phyloP scores from a whole-genome alignment of 2,888 invertebrate species.

The Camponotus fellah region DNA sequence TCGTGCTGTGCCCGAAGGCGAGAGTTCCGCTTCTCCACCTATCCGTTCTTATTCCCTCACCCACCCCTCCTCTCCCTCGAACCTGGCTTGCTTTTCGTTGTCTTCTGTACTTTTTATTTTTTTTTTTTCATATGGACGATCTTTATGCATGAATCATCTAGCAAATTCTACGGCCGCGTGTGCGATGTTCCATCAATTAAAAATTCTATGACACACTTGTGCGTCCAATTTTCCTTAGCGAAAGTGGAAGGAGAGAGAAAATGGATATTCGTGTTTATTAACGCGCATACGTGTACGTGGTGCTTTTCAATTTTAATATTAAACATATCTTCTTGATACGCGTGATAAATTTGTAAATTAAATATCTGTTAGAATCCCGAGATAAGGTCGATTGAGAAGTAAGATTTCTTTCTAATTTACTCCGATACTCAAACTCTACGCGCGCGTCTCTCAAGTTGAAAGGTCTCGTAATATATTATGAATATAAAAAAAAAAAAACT shows the following conservation, averaged over 20 bases:
- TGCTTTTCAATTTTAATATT: background rate
- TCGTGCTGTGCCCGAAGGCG: constrained; percentile 81
- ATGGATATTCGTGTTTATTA: background rate
- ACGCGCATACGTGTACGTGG: background rate
- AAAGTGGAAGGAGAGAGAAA: constrained; percentile 10
- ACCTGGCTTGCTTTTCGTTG: constrained; percentile 20
- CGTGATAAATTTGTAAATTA: background rate
- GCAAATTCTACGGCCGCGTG: background rate
- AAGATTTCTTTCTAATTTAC: background rate
- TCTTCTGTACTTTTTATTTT: constrained; percentile 15
- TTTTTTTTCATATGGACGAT: constrained; percentile 15
- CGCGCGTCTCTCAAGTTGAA: background rate
- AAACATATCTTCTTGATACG: background rate
- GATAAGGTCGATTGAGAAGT: background rate
- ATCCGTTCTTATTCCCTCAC: constrained; percentile 43
- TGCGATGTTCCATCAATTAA: background rate
- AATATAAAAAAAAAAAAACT: background rate
- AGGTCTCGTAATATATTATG: background rate
- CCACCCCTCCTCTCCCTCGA: background rate
- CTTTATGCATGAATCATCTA: background rate
- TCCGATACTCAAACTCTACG: background rate
- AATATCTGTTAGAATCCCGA: background rate
- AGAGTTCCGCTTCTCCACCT: constrained; percentile 72
- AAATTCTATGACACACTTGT: too few species aligned
- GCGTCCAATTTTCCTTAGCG: background rate